Conservation (phyloP, 1,140 invertebrate species). For the Bombus fervidus region DNA sequence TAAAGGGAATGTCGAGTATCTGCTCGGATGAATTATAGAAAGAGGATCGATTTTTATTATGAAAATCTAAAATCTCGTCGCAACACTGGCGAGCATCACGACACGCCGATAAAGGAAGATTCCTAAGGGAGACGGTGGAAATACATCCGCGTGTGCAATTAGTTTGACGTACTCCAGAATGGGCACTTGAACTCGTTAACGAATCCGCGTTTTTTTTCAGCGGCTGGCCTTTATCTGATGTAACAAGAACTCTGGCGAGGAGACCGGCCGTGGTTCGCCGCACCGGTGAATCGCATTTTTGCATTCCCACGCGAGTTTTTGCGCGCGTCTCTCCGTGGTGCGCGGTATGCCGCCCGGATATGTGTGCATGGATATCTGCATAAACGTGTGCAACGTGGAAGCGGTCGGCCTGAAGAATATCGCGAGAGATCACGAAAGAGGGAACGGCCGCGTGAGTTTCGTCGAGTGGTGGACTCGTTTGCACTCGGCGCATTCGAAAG, state of each 20-base stretch:
- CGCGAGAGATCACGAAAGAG: slow-evolving; percentile 58
- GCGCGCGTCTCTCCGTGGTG: slow-evolving; percentile 13
- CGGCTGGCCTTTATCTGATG: slow-evolving; percentile 22
- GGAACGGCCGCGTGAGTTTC: slow-evolving; percentile 40
- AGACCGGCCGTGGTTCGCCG: neutral
- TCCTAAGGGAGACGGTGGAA: neutral
- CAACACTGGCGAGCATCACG: neutral
- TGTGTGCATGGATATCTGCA: slow-evolving; percentile 39
- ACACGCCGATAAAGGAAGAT: neutral
- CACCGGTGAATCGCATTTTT: slow-evolving; percentile 40
- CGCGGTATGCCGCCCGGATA: slow-evolving; percentile 1
- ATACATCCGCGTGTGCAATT: slow-evolving; percentile 9
- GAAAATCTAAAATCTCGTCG: neutral
- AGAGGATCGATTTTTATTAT: neutral
- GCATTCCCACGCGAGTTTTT: slow-evolving; percentile 54
- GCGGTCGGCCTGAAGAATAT: slow-evolving; percentile 55
- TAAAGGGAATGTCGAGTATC: no score
- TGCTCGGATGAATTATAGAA: fast-evolving
- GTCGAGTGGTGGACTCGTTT: slow-evolving; percentile 53
- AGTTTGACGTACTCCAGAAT: neutral
- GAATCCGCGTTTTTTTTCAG: slow-evolving; percentile 32
- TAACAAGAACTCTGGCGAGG: neutral
- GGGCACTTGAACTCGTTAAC: slow-evolving; percentile 45
- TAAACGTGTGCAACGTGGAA: slow-evolving; percentile 48
- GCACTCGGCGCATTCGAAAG: slow-evolving; percentile 51